These are phyloP conservation scores for Pseudoips prasinana DNA, from an alignment of 2,888 invertebrate genomes.

Conservation along the genomic window DNA sequence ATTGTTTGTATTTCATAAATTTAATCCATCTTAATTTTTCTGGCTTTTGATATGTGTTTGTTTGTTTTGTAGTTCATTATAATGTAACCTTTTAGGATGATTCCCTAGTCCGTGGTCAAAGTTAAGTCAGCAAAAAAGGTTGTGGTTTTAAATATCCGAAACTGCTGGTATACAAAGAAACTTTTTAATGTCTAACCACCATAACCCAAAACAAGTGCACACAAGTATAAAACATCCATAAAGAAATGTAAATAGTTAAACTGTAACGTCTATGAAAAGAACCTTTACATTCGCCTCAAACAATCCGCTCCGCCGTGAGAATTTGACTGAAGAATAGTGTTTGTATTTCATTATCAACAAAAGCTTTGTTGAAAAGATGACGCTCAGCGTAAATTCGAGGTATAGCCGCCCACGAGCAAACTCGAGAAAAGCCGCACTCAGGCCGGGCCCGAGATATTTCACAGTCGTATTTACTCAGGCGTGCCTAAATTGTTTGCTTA, in stretches of 20 bases:
- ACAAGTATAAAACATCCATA: slow-evolving; percentile 25
- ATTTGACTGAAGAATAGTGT: slow-evolving; percentile 68
- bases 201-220: slow-evolving; percentile 19
- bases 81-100: slow-evolving; percentile 5
- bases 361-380: slow-evolving; percentile 75
- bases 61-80: slow-evolving; percentile 10
- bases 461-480: slow-evolving; percentile 80
- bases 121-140: background rate
- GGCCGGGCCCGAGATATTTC: slow-evolving; percentile 73
- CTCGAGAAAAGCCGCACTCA: slow-evolving; percentile 65
- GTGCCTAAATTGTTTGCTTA: slow-evolving; percentile 80
- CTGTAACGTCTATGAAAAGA: slow-evolving; percentile 38
- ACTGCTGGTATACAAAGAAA: slow-evolving; percentile 8
- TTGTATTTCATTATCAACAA: slow-evolving; percentile 79
- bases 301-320: slow-evolving; percentile 57
- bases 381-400: slow-evolving; percentile 69
- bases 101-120: too few species aligned
- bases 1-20: slow-evolving; percentile 25
- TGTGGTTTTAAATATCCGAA: slow-evolving; percentile 4
- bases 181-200: slow-evolving; percentile 9
- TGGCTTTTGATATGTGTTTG: slow-evolving; percentile 17
- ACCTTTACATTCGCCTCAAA: slow-evolving; percentile 55
- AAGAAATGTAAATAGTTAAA: slow-evolving; percentile 30
- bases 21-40: slow-evolving; percentile 24
- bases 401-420: slow-evolving; percentile 62